Conservation (phyloP, 2,797 vertebrate species). For the Siniperca undulata region DNA sequence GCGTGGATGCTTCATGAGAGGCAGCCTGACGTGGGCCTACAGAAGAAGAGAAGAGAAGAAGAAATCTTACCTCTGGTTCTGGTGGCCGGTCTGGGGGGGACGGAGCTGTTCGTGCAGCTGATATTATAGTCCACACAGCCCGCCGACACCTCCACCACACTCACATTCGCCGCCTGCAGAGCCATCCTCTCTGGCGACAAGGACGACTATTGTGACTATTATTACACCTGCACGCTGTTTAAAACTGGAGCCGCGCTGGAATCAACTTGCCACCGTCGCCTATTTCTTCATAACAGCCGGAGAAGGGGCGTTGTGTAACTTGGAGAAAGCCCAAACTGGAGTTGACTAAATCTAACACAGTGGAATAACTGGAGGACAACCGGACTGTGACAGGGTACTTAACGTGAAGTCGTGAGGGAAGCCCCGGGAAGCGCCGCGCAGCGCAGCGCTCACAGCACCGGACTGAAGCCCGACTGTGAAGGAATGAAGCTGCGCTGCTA, state of each 20-base stretch:
- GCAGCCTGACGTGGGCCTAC: not conserved
- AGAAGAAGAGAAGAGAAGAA: not conserved
- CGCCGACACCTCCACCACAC: conserved; percentile 33
- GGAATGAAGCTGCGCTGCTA: conserved; percentile 79
- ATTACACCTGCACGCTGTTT: conserved; percentile 16
- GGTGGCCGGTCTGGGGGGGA: conserved; percentile 19
- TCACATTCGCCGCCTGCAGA: conserved; percentile 61
- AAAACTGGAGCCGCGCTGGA: not conserved
- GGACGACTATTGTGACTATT: rapidly evolving
- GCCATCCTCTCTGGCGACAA: conserved; percentile 46
- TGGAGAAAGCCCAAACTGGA: not conserved
- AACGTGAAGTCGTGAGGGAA: not conserved
- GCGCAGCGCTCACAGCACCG: conserved; percentile 10
- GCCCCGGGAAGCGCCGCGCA: conserved; percentile 7
- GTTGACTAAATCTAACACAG: not conserved
- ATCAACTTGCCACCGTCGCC: conserved; percentile 37
- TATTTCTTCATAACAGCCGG: conserved; percentile 45
- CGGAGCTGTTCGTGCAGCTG: conserved; percentile 61
- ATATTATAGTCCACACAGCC: conserved; percentile 50
- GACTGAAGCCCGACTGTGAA: conserved; percentile 59
- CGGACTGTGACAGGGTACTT: not conserved
- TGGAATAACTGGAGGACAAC: not conserved
- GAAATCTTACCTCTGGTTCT: conserved; percentile 59
- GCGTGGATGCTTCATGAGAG: not conserved
- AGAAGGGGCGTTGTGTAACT: conserved; percentile 13